Evolutionary conservation across 2,113 vertebrate species (phyloP), one percentile per base, ranked within the genome.

Genomic region (Megalops atlanticus): DNA sequence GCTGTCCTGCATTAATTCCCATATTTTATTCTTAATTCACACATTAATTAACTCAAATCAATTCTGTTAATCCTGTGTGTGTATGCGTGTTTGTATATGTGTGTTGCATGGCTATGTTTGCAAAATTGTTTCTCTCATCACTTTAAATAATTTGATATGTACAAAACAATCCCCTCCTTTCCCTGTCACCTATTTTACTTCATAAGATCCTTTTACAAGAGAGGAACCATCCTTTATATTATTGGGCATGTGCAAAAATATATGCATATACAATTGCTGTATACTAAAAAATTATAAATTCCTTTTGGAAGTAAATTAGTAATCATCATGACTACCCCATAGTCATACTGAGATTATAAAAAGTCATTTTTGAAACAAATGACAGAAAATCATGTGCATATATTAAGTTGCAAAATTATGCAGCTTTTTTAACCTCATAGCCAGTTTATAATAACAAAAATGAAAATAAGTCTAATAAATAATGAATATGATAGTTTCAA

Each of bases 401-500:
- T 93, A 93, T 94, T 93, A 93, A 91, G 90, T 74, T 58, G 85
- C 81, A 87, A 91, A 91, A 90, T 91, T 85, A 89, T 81, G 87
- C 88, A 84, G 89, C 90, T 82, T 82, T 86, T 92, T 93, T 91
- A 88, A 92, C 92, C 93, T 90, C 90, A 85, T 89, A 89, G 89
- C 93, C 88, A 88, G 90, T 92, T 89, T 91, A 90, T 88, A 90
- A 93, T 92, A 87, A 89, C 92, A 89, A 89, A 88, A 91, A 88
- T 87, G 91, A 89, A 84, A 52, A 79, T 85, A 89, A 91, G 91
- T 90, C 92, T 92, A 81, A 94, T 94, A 94, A 94, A 95, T 94
- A 94, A 94, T 94, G 91, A 92, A 94, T 91, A 90, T 43, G 74
- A 88, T 88, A 85, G 82, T 88, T 86, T 83, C 87, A 87, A 73